These are phyloP conservation scores for Cephalopterus ornatus DNA, from an alignment of 2,113 vertebrate genomes.

Conservation along the genomic window DNA sequence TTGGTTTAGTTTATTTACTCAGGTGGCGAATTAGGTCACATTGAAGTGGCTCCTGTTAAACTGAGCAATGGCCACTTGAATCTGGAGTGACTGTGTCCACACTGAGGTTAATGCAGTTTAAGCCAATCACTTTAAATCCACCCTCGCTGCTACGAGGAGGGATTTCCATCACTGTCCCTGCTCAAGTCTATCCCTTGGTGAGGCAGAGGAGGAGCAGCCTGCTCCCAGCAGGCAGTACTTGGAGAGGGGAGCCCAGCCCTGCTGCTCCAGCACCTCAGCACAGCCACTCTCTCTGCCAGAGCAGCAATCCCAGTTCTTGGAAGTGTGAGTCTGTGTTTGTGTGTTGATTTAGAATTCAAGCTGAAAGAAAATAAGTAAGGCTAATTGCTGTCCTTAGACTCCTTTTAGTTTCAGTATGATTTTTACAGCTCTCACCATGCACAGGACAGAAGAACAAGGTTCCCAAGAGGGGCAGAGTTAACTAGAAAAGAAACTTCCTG, in stretches of 20 bases:
- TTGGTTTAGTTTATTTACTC: constrained; percentile 43
- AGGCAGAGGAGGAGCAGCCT: background rate
- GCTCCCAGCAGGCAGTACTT: background rate
- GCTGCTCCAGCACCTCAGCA: background rate
- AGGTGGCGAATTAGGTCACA: background rate
- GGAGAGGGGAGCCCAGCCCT: background rate
- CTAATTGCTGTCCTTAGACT: constrained; percentile 1
- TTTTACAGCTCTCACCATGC: constrained; percentile 1
- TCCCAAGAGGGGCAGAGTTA: constrained; percentile 6
- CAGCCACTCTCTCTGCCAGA: background rate
- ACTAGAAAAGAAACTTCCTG: background rate
- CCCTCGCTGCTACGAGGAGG: background rate
- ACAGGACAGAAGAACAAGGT: background rate
- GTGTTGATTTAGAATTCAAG: background rate
- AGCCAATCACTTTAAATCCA: background rate
- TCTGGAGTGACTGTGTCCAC: constrained; percentile 14
- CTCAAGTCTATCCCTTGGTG: background rate
- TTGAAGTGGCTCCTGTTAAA: background rate
- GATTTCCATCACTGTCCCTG: background rate
- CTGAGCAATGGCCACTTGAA: constrained; percentile 37
- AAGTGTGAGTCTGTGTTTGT: background rate
- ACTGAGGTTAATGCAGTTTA: constrained; percentile 23
- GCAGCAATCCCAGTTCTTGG: background rate
- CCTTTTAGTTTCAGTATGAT: background rate
- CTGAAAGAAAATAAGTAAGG: background rate